Evolutionary conservation across 2,113 vertebrate genomes (phyloP), one percentile per base, ranked within the genome.

Genomic region (Leptosomus discolor): DNA sequence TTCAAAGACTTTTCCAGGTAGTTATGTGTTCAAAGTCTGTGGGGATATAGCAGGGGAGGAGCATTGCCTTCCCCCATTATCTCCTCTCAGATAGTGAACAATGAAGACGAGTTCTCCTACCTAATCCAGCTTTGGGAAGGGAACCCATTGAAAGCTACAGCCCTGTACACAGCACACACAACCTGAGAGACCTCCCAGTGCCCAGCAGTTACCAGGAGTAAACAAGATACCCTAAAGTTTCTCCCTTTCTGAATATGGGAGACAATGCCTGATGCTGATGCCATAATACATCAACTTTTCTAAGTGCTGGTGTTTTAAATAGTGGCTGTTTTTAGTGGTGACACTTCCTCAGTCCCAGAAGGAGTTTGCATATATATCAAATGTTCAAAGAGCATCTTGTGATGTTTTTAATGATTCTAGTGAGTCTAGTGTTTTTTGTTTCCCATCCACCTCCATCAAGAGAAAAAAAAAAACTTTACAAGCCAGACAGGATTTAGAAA

Each of bases 11-110:
- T 73, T 91, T 88, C 65, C 92, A 85, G 95, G 79, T 77, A 96
- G 80, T 96, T 97, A 91, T 89, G 89, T 87, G 78, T 96, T 95
- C 78, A 93, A 96, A 96, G 92, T 77, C 92, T 91, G 65, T 94
- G 85, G 95, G 92, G 94, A 97, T 87, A 97, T 96, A 50, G 95
- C 56, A 91, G 94, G 74, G 97, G 96, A 97, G 96, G 96, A 97
- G 92, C 83, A n/a, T 78, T 90, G 32, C 84, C 87, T 94, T 96
- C 76, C 89, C 45, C 91, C 58, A 53, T 96, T 96, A 95, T 94
- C 79, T 96, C 9, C 0, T 68, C 58, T 96, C 86, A 97, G 94
- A 56, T 46, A 91, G 60, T 27, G 96, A 96, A 92, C 78, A 92
- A 65, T 70, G 78, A 65, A 78, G 80, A 87, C 3, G 14, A 93